These are phyloP conservation scores for Caenorhabditis angaria DNA, from an alignment of 2,888 invertebrate species.

Conservation along the genomic window DNA sequence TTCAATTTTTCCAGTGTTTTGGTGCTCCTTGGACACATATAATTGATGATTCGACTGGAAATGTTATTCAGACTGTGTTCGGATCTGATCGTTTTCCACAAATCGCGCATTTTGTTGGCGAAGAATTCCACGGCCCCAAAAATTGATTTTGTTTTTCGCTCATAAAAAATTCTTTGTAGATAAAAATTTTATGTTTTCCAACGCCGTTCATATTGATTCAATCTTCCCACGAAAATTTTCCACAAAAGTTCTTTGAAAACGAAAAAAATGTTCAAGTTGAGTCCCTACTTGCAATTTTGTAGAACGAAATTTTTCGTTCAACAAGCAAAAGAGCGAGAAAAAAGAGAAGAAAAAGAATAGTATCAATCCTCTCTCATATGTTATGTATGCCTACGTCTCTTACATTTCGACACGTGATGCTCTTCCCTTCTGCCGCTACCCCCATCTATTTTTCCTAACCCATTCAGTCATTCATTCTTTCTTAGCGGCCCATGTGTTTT, in stretches of 20 bases:
- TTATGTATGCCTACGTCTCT: constrained; percentile 5
- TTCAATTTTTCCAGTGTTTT: constrained; percentile 28
- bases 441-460: background rate
- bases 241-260: constrained; percentile 25
- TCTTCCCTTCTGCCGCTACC: constrained; percentile 7
- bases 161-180: no score
- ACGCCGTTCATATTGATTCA: no score
- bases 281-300: constrained; percentile 5
- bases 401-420: constrained; percentile 9
- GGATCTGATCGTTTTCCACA: constrained; percentile 40
- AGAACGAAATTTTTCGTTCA: background rate
- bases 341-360: background rate
- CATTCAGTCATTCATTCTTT: background rate
- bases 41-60: constrained; percentile 20
- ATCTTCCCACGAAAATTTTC: constrained; percentile 10
- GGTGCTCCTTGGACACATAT: constrained; percentile 41
- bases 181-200: no score
- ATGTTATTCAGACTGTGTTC: constrained; percentile 34
- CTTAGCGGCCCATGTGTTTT: background rate
- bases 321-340: constrained; percentile 15
- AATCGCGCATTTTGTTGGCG: constrained; percentile 33
- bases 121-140: background rate
- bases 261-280: constrained; percentile 21
- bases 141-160: background rate
- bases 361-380: constrained; percentile 5